Base-by-base conservation (phyloP, 1,140 invertebrate genomes). In the Aphelinus certus region DNA sequence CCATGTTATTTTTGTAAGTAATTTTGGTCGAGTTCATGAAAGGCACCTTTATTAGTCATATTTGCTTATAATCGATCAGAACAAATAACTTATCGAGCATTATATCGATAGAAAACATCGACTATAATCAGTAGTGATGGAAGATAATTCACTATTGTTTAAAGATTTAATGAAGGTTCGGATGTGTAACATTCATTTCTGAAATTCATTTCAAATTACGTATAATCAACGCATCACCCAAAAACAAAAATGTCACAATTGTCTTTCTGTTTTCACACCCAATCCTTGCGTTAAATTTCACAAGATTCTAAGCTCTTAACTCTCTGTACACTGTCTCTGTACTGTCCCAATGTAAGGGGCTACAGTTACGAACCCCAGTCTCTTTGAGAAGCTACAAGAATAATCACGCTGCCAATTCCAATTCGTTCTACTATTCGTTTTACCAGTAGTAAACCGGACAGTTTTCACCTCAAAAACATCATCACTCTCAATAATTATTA, bases 1-100 rank as follows among this genome's bases (percentile, higher is more conserved):
- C 9, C 4, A 46, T 55, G 57, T 47, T 53, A 42, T 26, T 66
- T 66, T 66, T 56, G 49, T 73, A 7, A 47, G 1, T 46, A 53
- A 47, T 74, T 74, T 75, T 70, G 58, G 73, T 75, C 73, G 51
- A 75, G 53, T 69, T 75, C 64, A 63, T 43, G 43, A 63, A 75
- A 75, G 73, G 73, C 73, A 75, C 73, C 60, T 70, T 69, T 57
- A 57, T 66, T 69, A 26, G 26, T 26, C 26, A 26, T 26, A 26
- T 26, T 26, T 26, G 0, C 26, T 26, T 26, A 26, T 26, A 26
- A 26, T 26, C 26, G 26, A 26, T 26, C 26, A 26, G 26, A 26
- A 26, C 26, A 26, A 26, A 26, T 26, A 26, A 26, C 26, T 26
- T 26, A 26, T 26, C 26, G 26, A 26, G 26, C 26, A 26, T 26